Evolutionary conservation across 2,113 vertebrate genomes (phyloP).

Genomic region (Nipponia nippon): DNA sequence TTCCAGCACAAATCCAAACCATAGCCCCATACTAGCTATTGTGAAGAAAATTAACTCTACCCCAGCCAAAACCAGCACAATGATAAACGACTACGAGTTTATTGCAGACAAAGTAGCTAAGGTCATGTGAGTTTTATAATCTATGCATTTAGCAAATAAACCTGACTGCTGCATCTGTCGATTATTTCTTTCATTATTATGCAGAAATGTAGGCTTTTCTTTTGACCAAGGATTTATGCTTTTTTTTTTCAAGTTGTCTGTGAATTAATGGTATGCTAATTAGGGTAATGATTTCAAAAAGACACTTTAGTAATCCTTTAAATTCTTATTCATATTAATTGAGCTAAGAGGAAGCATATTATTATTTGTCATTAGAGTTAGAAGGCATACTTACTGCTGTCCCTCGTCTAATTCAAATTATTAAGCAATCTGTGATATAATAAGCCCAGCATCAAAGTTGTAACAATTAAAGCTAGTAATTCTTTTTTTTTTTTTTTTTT

Average conservation of each 20-base stretch:
- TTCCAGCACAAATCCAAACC: no score
- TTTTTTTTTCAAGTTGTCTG: not conserved
- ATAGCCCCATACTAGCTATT: not conserved
- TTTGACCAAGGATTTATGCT: not conserved
- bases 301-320: slow-evolving; percentile 30
- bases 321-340: slow-evolving; percentile 10
- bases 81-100: not conserved
- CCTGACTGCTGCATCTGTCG: not conserved
- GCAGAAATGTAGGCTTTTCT: not conserved
- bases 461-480: not conserved
- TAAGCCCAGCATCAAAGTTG: not conserved
- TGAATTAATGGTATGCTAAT: slow-evolving; percentile 30
- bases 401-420: not conserved
- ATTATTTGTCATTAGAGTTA: slow-evolving; percentile 24
- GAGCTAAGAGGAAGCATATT: not conserved
- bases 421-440: not conserved
- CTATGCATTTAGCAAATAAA: not conserved
- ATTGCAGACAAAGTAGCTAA: not conserved
- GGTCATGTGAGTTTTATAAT: not conserved
- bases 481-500: not conserved
- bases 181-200: not conserved
- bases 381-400: not conserved
- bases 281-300: slow-evolving; percentile 42
- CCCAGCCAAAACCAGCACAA: not conserved
- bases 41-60: not conserved